phyloP scores from a whole-genome alignment of 2,888 invertebrate genomes.

The Eilema griseolum region DNA sequence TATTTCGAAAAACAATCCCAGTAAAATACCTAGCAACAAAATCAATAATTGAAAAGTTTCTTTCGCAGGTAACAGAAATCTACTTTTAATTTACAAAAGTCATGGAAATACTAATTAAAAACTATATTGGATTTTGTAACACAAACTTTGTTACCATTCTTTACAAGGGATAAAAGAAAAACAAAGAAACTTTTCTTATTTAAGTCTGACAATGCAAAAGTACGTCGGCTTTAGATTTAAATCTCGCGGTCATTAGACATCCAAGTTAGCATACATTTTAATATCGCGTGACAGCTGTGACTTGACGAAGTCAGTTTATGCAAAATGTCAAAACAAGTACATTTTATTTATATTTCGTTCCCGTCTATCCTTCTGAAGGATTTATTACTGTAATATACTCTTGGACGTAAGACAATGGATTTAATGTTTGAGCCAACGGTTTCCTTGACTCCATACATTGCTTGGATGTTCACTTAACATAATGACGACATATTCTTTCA shows the following conservation, averaged over 20 bases:
- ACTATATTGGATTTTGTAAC: slow-evolving; percentile 35
- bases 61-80: too few relatives aligned
- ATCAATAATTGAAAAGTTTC: neutral
- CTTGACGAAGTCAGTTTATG: slow-evolving; percentile 60
- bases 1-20: neutral
- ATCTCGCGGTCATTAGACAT: slow-evolving; percentile 77
- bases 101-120: slow-evolving; percentile 13
- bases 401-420: slow-evolving; percentile 55
- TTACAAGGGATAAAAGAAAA: slow-evolving; percentile 56
- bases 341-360: slow-evolving; percentile 71
- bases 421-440: slow-evolving; percentile 59
- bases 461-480: slow-evolving; percentile 36
- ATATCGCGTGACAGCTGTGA: slow-evolving; percentile 74
- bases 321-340: slow-evolving; percentile 72
- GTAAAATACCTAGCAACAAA: neutral
- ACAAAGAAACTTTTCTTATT: slow-evolving; percentile 72
- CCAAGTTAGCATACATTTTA: slow-evolving; percentile 79
- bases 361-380: slow-evolving; percentile 62
- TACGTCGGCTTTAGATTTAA: slow-evolving; percentile 71
- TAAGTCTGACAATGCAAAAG: slow-evolving; percentile 66
- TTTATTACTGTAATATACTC: slow-evolving; percentile 76
- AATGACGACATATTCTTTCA: slow-evolving; percentile 31
- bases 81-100: neutral
- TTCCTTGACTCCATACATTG: slow-evolving; percentile 54
- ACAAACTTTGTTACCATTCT: slow-evolving; percentile 46